phyloP scores from a whole-genome alignment of 2,797 vertebrate genomes.

The Tadarida brasiliensis region DNA sequence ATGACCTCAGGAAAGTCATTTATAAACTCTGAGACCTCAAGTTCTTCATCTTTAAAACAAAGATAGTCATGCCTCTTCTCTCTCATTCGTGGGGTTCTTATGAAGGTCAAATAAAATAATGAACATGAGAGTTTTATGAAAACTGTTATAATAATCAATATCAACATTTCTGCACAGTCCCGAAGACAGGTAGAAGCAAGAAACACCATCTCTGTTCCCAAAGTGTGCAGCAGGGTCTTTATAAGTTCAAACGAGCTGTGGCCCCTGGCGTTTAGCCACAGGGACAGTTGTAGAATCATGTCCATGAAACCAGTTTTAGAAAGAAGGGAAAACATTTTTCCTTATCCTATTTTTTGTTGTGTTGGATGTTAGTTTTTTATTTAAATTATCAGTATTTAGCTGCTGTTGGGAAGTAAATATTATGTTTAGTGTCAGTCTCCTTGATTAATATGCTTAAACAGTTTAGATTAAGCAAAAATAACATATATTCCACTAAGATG shows the following conservation, averaged over 20 bases:
- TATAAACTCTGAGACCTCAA: conserved; percentile 21
- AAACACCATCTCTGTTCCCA: neutral
- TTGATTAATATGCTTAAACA: neutral
- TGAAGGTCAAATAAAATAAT: conserved; percentile 23
- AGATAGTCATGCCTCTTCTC: neutral
- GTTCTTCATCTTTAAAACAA: neutral
- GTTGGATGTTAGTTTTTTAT: neutral
- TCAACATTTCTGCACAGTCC: neutral
- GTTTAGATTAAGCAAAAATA: conserved; percentile 1
- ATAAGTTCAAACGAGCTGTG: neutral
- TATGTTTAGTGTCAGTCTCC: neutral
- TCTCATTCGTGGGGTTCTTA: neutral
- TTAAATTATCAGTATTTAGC: neutral
- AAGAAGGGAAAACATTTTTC: neutral
- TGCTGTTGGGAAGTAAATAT: neutral
- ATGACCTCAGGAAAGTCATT: neutral
- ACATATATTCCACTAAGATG: neutral
- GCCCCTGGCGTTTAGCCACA: neutral
- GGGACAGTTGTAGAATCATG: neutral
- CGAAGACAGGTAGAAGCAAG: neutral
- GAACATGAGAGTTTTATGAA: neutral
- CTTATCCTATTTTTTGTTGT: neutral
- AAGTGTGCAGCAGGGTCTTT: neutral
- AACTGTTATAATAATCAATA: neutral
- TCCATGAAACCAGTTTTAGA: neutral